Evolutionary conservation across 2,888 invertebrate species (phyloP).

Genomic region (Entomobrya multifasciata): DNA sequence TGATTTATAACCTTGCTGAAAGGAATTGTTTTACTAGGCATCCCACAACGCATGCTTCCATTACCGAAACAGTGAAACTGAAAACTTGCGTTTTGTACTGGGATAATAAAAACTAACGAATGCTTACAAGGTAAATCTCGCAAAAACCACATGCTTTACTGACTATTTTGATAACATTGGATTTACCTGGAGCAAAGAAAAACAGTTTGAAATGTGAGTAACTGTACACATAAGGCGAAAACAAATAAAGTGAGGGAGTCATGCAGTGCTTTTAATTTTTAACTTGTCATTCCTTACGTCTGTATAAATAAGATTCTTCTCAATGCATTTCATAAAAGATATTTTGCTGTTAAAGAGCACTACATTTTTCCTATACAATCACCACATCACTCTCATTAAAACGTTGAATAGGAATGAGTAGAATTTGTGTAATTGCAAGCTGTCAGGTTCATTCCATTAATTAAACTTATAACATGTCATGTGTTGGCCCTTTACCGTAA

Average conservation of each 20-base stretch:
- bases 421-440: slow-evolving; percentile 3
- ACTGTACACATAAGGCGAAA: background rate
- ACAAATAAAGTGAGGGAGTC: background rate
- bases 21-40: background rate
- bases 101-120: too few species aligned
- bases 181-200: background rate
- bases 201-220: slow-evolving; percentile 2
- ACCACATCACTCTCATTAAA: slow-evolving; percentile 27
- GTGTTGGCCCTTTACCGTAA: background rate
- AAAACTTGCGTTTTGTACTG: background rate
- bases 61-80: too few species aligned
- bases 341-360: too few species aligned
- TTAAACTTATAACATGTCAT: background rate
- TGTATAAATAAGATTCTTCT: background rate
- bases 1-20: slow-evolving; percentile 17
- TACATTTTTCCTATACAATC: background rate
- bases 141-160: background rate
- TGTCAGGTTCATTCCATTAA: slow-evolving; percentile 35
- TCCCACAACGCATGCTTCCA: background rate
- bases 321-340: too few species aligned
- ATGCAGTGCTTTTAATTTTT: background rate
- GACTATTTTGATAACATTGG: background rate
- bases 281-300: background rate
- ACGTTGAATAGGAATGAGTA: background rate
- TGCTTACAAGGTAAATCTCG: background rate